phyloP scores from a whole-genome alignment of 1,140 invertebrate genomes.

The Teleogryllus occipitalis region DNA sequence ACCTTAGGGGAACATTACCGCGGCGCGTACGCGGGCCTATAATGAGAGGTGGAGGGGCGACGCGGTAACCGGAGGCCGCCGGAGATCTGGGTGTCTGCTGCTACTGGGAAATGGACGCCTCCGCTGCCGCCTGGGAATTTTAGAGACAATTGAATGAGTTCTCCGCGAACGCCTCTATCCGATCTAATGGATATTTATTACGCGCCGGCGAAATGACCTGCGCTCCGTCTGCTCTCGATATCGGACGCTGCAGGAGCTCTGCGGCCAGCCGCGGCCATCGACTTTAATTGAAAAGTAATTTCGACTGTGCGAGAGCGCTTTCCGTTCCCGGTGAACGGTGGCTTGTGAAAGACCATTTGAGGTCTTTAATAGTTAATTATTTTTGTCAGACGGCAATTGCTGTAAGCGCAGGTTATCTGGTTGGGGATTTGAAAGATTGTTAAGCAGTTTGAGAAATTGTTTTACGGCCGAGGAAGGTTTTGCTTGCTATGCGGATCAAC shows the following conservation, averaged over 20 bases:
- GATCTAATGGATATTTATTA: constrained; percentile 1
- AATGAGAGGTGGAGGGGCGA: not conserved
- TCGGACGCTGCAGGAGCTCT: not conserved
- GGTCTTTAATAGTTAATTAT: no score
- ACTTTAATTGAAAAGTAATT: not conserved
- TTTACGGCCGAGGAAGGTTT: no score
- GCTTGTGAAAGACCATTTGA: no score
- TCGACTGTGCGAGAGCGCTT: not conserved
- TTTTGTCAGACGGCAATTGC: no score
- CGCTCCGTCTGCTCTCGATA: not conserved
- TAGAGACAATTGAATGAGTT: constrained; percentile 1
- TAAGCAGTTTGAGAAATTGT: no score
- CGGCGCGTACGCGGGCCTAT: not conserved
- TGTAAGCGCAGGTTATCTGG: no score
- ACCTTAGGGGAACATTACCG: not conserved
- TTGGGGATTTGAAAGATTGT: no score
- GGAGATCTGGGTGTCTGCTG: not conserved
- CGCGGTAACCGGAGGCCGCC: not conserved
- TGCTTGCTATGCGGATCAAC: no score
- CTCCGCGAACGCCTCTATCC: not conserved
- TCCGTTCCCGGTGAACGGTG: no score
- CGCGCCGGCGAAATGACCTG: not conserved
- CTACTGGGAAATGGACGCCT: not conserved
- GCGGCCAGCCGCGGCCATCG: not conserved
- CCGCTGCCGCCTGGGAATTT: not conserved